A percentile compares a stretch with the other conserved stretches of the same genome.
Evolutionary conservation across 2,113 vertebrate species (phyloP).

Genomic region (Pterocles orientalis): DNA sequence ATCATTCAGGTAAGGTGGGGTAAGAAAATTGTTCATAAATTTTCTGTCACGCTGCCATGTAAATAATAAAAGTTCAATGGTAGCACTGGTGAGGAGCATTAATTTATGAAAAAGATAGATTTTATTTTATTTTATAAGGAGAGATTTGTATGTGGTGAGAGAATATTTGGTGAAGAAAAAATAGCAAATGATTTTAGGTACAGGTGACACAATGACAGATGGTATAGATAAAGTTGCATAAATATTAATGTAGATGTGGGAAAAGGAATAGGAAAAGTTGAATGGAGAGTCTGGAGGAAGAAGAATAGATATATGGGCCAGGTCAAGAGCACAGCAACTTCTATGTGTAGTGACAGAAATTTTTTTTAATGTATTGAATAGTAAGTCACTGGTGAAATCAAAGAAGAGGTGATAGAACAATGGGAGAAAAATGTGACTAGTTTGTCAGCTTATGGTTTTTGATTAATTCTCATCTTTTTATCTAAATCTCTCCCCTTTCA

Average conservation of each 20-base stretch:
- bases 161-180: background rate
- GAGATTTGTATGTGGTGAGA: background rate
- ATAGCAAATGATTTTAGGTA: background rate
- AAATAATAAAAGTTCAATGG: background rate
- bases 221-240: background rate
- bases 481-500: background rate
- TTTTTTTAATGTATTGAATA: background rate
- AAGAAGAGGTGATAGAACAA: background rate
- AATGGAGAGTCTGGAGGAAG: background rate
- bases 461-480: background rate
- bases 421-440: background rate
- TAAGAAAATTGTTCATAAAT: background rate
- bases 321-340: background rate
- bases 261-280: background rate
- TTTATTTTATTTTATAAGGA: background rate
- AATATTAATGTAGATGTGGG: background rate
- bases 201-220: background rate
- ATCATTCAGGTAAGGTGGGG: background rate
- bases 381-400: background rate
- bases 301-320: accelerated
- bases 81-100: background rate
- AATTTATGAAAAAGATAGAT: background rate
- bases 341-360: background rate
- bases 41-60: background rate
- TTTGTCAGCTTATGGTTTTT: background rate